Base-by-base conservation (phyloP, 2,888 invertebrate species). In the Spisula solida region DNA sequence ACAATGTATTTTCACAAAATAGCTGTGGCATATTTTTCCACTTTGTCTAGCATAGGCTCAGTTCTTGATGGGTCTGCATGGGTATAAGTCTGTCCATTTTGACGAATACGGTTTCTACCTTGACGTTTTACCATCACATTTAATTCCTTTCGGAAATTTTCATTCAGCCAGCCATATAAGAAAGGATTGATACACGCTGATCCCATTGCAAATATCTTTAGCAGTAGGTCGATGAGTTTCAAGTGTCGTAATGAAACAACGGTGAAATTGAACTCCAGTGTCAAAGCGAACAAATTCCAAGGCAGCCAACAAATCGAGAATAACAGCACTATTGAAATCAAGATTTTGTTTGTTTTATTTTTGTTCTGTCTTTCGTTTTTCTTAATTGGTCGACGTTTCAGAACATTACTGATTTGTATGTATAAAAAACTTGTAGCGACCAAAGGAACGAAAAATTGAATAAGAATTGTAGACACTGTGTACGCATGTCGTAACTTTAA, bases 91-190 rank as follows among this genome's bases (percentile, higher is more conserved):
- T 92, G 90, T n/a, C 93, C 93, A 82, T 91, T 93, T 51, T 89
- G 87, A 25, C 93, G 83, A 8, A 93, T 88, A 78, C 92, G 89
- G 34, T 92, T 90, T 75, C 91, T 91, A 34, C 92, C 88, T n/a
- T 87, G 79, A 14, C 91, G 55, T 31, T 93, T 91, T 6, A 95
- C 92, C 88, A 95, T 89, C 20, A 92, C 91, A 55, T 93, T 93
- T 20, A 96, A 88, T 89, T 96, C 96, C 89, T 95, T 95, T 20
- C 96, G 93, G 90, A 96, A 96, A 92, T 95, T 96, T 87, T 96
- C 96, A 89, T 96, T 96, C 16, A 96, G 94, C 96, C 96, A 96
- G 79, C 96, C 96, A 92, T 96, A 96, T 31, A 96, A 93, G 89
- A 96, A 95, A 0, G 96, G 96, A 91, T 96, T 96, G 81, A 96